A percentile compares a stretch with the other conserved stretches of the same genome.
Conservation (phyloP, 2,888 invertebrate species). For the Altica lythri region DNA sequence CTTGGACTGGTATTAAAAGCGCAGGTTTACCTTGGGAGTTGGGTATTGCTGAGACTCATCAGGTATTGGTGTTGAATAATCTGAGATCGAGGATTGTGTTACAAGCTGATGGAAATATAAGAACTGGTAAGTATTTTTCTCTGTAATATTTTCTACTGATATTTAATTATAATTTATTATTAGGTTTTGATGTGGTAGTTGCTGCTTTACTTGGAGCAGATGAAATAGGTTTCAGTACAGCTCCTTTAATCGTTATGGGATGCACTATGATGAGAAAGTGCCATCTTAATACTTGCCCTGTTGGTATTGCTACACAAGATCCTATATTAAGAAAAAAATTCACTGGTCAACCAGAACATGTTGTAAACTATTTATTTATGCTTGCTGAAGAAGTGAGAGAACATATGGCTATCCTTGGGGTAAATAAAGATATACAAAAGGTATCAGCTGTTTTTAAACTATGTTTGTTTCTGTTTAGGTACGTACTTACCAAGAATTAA, state of each 20-base stretch:
- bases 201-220: conserved; percentile 96
- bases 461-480: conserved; percentile 37
- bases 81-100: conserved; percentile 90
- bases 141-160: too few relatives aligned
- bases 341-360: conserved; percentile 96
- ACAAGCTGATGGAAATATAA: conserved; percentile 94
- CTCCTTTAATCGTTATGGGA: conserved; percentile 95
- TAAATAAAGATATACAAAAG: too few relatives aligned
- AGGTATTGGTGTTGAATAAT: conserved; percentile 92
- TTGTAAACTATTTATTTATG: conserved; percentile 97
- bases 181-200: conserved; percentile 92
- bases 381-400: conserved; percentile 94
- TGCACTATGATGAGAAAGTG: conserved; percentile 99
- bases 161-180: too few relatives aligned
- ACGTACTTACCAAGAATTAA: conserved; percentile 67
- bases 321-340: conserved; percentile 94
- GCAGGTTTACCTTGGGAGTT: conserved; percentile 99
- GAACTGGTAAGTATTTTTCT: conserved; percentile 71
- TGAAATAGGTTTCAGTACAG: conserved; percentile 98
- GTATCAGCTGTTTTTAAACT: too few relatives aligned
- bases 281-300: conserved; percentile 98
- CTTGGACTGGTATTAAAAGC: conserved; percentile 98
- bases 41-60: conserved; percentile 98
- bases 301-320: conserved; percentile 98
- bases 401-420: conserved; percentile 90